Evolutionary conservation across 2,797 vertebrate genomes (phyloP).

Genomic region (Chrysocyon brachyurus): DNA sequence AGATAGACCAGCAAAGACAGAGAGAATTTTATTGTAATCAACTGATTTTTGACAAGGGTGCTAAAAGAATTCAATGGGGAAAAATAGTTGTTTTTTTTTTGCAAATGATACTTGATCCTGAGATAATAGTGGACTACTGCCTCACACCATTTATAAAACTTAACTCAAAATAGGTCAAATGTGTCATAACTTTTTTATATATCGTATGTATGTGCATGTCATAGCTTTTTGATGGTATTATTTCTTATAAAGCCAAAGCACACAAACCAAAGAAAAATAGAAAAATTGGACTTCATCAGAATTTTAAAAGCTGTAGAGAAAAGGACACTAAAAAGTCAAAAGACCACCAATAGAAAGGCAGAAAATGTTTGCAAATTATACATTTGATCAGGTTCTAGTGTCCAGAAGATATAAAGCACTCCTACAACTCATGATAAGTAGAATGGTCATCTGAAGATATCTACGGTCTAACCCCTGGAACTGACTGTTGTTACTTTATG

Average conservation of each 20-base stretch:
- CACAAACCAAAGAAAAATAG: not conserved
- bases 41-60: not conserved
- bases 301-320: not conserved
- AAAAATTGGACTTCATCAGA: not conserved
- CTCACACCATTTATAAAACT: not conserved
- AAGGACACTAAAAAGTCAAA: not conserved
- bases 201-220: not conserved
- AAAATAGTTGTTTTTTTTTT: not conserved
- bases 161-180: not conserved
- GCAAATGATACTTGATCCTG: not conserved
- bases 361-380: not conserved
- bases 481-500: not conserved
- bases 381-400: not conserved
- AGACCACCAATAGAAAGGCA: not conserved
- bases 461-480: not conserved
- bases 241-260: not conserved
- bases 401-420: not conserved
- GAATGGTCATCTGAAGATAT: not conserved
- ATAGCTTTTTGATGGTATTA: not conserved
- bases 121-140: not conserved
- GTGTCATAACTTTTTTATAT: not conserved
- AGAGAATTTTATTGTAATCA: not conserved
- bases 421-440: not conserved
- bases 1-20: not conserved
- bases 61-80: not conserved